Base-by-base conservation (phyloP, 2,113 vertebrate species). In the Pelusios castaneus region DNA sequence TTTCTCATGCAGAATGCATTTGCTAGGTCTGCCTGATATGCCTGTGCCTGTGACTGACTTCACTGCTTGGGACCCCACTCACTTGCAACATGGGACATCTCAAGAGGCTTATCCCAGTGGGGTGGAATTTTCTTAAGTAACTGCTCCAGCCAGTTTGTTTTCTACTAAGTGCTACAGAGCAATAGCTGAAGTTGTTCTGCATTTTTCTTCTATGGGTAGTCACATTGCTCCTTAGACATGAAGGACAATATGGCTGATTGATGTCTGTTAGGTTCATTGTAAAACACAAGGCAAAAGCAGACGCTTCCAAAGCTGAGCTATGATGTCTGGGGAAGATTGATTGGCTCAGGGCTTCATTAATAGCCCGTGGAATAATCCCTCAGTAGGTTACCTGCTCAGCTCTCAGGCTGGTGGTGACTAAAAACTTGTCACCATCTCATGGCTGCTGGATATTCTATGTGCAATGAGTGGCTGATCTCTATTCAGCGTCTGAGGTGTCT, bases 271-370 rank as follows among this genome's bases (percentile, higher is more conserved):
- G 84, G 85, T 63, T 96, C 92, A 88, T 45, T 55, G 51, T 67
- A 89, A 60, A 38, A 92, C 94, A 82, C 87, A 93, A 94, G 87
- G 89, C 86, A 49, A 63, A 94, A 91, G 78, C 73, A 78, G 81
- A 85, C 75, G 51, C 63, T 86, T 90, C 82, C 84, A 88, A 84
- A 79, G 83, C 45, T 5, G 81, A 67, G 2, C 43, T 51, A 31
- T 0, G 21, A 55, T 31, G 22, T 17, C 56, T 79, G 83, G 41
- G 79, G 81, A 79, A 76, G 89, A 76, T 78, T 88, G 8, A 60
- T 67, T 73, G 51, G 77, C 85, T 85, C 55, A 80, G 80, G 45
- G 41, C 60, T 88, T 19, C 13, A 9, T 51, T 80, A 41, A 43
- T 4, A 41, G 58, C 2, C 31, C 91, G 22, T 60, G 31, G 43